A percentile compares a stretch with the other conserved stretches of the same genome.
Conservation (phyloP, 2,888 invertebrate genomes). For the Epirrhoe alternata region DNA sequence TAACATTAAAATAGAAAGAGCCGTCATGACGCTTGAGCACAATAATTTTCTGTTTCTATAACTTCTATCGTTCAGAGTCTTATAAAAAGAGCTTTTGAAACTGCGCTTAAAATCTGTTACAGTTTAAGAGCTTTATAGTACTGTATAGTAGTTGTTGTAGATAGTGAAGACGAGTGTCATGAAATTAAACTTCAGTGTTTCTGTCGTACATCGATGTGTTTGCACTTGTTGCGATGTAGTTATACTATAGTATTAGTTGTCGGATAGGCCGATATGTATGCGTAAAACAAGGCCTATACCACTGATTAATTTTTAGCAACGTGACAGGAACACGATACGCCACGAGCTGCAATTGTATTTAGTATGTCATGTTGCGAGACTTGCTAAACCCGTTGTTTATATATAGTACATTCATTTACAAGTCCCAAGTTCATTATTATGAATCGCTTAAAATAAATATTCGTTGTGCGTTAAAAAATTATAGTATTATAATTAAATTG, state of each 20-base stretch:
- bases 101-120: constrained; percentile 71
- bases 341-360: constrained; percentile 26
- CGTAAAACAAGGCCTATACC: constrained; percentile 44
- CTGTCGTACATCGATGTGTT: constrained; percentile 48
- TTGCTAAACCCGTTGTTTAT: constrained; percentile 22
- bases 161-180: constrained; percentile 55
- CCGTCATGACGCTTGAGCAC: constrained; percentile 46
- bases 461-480: constrained; percentile 2
- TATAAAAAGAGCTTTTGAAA: constrained; percentile 72
- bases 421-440: constrained; percentile 20
- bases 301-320: constrained; percentile 40
- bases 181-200: constrained; percentile 49
- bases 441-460: constrained; percentile 13
- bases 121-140: constrained; percentile 78
- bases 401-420: constrained; percentile 24
- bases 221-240: constrained; percentile 48
- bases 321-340: constrained; percentile 29
- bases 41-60: constrained; percentile 49
- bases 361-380: constrained; percentile 20
- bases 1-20: constrained; percentile 16
- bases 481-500: constrained; percentile 1
- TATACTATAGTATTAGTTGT: constrained; percentile 45
- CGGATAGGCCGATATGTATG: constrained; percentile 41
- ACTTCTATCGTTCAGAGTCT: constrained; percentile 36
- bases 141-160: constrained; percentile 77